These are phyloP conservation scores for Listrodromus nycthemerus DNA, from an alignment of 2,888 invertebrate species.

Conservation along the genomic window DNA sequence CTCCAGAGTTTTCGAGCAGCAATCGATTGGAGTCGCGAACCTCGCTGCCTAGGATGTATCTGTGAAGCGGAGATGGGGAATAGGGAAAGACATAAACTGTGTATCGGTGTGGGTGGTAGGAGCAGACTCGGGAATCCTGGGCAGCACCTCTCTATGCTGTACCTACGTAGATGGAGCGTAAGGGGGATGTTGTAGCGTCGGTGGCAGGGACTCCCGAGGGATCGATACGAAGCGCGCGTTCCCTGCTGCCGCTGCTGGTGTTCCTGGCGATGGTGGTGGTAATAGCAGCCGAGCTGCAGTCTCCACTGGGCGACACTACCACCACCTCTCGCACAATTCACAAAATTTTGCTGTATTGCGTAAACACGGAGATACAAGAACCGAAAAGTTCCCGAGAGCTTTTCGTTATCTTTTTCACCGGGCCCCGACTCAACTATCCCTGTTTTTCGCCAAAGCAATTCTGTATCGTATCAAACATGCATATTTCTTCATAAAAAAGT, in stretches of 20 bases:
- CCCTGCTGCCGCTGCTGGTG: slow-evolving; percentile 59
- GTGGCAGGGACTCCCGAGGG: slow-evolving; percentile 72
- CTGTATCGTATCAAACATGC: background rate
- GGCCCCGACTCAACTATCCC: background rate
- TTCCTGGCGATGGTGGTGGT: slow-evolving; percentile 66
- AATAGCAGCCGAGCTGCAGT: slow-evolving; percentile 44
- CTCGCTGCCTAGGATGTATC: slow-evolving; percentile 1
- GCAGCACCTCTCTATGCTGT: slow-evolving; percentile 53
- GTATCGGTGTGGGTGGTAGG: slow-evolving; percentile 52
- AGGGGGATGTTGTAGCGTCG: slow-evolving; percentile 59
- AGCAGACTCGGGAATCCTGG: slow-evolving; percentile 55
- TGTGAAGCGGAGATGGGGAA: slow-evolving; percentile 31
- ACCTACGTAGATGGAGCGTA: slow-evolving; percentile 70
- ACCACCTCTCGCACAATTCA: slow-evolving; percentile 18
- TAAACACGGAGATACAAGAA: background rate
- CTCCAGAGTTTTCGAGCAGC: slow-evolving; percentile 29
- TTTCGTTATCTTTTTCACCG: background rate
- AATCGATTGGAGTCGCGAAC: slow-evolving; percentile 37
- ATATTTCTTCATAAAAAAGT: background rate
- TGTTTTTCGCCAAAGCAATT: background rate
- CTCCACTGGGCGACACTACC: slow-evolving; percentile 43
- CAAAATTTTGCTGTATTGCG: slow-evolving; percentile 33
- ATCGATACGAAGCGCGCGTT: slow-evolving; percentile 75
- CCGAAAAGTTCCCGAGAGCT: slow-evolving; percentile 1
- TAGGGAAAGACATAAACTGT: slow-evolving; percentile 51